Percentiles rank a stretch among this genome's conserved stretches.
Conservation (phyloP, 2,797 vertebrate genomes). For the Gymnocypris eckloni region DNA sequence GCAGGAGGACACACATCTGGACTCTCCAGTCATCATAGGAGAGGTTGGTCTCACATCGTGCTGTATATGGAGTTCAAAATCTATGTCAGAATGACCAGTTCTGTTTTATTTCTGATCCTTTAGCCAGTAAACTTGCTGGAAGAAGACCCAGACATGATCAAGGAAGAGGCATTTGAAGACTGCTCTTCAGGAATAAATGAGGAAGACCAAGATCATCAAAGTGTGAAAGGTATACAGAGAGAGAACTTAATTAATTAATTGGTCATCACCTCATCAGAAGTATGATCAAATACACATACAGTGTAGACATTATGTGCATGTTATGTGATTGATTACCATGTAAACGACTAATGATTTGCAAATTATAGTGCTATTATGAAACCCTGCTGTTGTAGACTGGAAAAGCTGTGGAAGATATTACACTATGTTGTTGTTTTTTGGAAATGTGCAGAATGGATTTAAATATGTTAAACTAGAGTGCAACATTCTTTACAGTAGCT, state of each 20-base stretch:
- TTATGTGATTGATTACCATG: background rate
- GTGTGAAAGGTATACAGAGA: slow-evolving; percentile 54
- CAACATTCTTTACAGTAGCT: background rate
- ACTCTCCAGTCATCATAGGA: slow-evolving; percentile 29
- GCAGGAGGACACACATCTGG: slow-evolving; percentile 50
- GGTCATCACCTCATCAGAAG: background rate
- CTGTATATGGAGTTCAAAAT: background rate
- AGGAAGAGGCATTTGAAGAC: slow-evolving; percentile 79
- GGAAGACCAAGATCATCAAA: slow-evolving; percentile 63
- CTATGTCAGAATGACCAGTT: background rate
- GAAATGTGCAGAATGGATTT: background rate
- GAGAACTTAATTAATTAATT: background rate
- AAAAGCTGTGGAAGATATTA: background rate
- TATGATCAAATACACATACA: background rate
- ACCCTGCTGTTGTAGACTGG: background rate
- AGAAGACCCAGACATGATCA: slow-evolving; percentile 76
- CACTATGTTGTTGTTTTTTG: no score
- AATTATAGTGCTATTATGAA: background rate
- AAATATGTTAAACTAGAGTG: background rate
- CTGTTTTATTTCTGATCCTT: slow-evolving; percentile 34
- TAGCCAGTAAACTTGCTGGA: slow-evolving; percentile 74
- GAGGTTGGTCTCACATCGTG: slow-evolving; percentile 60
- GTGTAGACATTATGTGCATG: background rate
- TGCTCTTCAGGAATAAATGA: slow-evolving; percentile 72
- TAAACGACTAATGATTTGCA: background rate